Evolutionary conservation across 2,888 invertebrate species (phyloP).

Genomic region (Rotaria macrura): DNA sequence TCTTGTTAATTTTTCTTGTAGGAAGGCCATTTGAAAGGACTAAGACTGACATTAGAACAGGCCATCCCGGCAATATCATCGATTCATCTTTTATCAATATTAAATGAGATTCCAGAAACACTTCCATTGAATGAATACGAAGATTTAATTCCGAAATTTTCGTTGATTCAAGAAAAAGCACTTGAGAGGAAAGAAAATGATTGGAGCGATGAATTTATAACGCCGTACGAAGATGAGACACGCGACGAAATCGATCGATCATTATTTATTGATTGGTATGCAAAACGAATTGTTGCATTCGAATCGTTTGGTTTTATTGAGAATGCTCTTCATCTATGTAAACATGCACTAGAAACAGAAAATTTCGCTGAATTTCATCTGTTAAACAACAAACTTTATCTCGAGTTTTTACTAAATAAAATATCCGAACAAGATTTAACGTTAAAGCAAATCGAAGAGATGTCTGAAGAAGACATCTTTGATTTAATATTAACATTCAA

Average conservation of each 20-base stretch:
- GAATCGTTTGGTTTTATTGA: neutral
- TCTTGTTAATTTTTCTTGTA: neutral
- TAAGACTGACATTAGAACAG: neutral
- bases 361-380: neutral
- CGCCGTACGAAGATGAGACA: neutral
- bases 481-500: neutral
- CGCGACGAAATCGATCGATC: neutral
- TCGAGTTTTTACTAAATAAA: neutral
- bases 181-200: neutral
- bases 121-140: neutral
- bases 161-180: neutral
- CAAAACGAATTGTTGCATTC: neutral
- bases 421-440: neutral
- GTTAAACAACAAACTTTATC: neutral
- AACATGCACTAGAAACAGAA: neutral
- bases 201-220: neutral
- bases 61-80: neutral
- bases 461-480: neutral
- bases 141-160: neutral
- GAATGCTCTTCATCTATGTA: neutral
- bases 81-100: neutral
- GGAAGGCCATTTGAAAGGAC: neutral
- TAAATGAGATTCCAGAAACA: constrained; percentile 4
- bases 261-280: neutral
- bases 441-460: neutral